Conservation (phyloP, 2,113 vertebrate species). For the Xyliphius kryptos region DNA sequence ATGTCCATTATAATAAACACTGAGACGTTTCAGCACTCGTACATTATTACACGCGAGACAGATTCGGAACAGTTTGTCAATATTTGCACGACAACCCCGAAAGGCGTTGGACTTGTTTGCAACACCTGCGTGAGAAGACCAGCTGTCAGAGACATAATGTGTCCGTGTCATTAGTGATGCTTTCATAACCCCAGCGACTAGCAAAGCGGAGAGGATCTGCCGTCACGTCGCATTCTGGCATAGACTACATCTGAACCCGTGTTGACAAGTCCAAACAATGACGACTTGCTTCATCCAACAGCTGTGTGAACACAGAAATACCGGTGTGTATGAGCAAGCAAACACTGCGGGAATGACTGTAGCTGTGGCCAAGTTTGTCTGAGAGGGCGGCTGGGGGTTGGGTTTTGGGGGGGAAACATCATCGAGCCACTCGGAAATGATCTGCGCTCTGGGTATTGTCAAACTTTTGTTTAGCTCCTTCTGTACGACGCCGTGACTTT, state of each 20-base stretch:
- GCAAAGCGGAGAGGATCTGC: background rate
- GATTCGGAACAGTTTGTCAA: background rate
- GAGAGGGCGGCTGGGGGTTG: too few species aligned
- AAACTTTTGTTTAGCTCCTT: too few species aligned
- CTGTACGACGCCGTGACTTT: too few species aligned
- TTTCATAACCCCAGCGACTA: background rate
- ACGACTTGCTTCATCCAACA: too few species aligned
- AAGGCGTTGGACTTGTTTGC: conserved; percentile 12
- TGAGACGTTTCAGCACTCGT: conserved; percentile 2
- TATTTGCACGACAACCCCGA: conserved; percentile 7
- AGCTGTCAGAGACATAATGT: background rate
- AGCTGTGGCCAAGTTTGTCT: background rate
- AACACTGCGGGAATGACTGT: background rate
- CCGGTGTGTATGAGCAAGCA: background rate
- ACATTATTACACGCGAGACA: background rate
- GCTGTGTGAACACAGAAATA: too few species aligned
- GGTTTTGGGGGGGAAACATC: too few species aligned
- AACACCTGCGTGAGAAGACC: conserved; percentile 20
- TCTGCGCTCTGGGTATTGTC: too few species aligned
- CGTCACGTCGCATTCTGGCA: background rate
- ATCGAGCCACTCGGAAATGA: too few species aligned
- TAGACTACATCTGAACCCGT: background rate
- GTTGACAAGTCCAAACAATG: too few species aligned
- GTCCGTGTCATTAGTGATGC: background rate
- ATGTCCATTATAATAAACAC: background rate